These are phyloP conservation scores for Apis laboriosa DNA, from an alignment of 1,140 invertebrate genomes.

Conservation along the genomic window DNA sequence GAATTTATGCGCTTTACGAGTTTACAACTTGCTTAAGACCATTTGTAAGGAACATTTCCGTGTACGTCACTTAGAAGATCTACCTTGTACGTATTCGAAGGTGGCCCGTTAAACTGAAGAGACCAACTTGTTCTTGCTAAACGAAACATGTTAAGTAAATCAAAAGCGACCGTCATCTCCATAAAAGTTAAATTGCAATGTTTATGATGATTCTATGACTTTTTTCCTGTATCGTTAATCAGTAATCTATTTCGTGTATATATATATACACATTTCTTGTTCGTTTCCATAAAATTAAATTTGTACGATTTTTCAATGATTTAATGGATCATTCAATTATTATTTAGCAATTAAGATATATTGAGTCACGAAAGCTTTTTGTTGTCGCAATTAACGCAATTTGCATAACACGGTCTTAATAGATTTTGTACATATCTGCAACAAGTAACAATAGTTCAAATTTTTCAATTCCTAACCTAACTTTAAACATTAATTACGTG, in stretches of 20 bases:
- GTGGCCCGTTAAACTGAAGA: slow-evolving; percentile 15
- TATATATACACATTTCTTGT: neutral
- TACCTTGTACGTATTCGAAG: slow-evolving; percentile 23
- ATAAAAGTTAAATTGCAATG: neutral
- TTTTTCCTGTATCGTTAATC: neutral
- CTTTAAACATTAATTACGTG: no score
- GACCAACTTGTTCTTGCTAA: slow-evolving; percentile 21
- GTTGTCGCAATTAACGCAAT: neutral
- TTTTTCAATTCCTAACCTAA: no score
- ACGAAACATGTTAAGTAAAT: slow-evolving; percentile 30
- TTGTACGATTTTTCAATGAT: neutral
- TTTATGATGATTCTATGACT: neutral
- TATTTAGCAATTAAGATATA: slow-evolving; percentile 18
- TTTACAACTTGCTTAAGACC: slow-evolving; percentile 29
- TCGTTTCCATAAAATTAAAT: slow-evolving; percentile 4
- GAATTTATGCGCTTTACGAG: slow-evolving; percentile 25
- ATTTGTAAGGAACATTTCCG: slow-evolving; percentile 27
- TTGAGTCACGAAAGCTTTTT: slow-evolving; percentile 8
- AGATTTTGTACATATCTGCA: neutral
- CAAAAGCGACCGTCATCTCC: slow-evolving; percentile 17
- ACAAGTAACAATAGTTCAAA: no score
- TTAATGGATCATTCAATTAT: slow-evolving; percentile 13
- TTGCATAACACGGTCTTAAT: neutral
- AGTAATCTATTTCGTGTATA: neutral
- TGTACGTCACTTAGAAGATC: slow-evolving; percentile 7